Conservation (phyloP, 2,113 vertebrate genomes). For the Thalassoma bifasciatum region DNA sequence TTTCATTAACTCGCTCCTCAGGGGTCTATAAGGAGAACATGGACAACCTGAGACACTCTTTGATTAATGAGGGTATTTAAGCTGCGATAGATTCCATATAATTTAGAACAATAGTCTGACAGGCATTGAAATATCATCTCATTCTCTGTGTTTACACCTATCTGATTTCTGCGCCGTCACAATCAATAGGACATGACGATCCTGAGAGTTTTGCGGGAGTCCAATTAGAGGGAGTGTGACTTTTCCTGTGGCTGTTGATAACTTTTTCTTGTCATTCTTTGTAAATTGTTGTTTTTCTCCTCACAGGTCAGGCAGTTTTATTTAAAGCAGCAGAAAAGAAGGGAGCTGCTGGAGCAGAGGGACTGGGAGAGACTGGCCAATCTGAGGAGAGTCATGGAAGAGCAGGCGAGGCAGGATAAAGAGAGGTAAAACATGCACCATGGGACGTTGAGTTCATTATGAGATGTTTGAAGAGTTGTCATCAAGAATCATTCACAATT, state of each 20-base stretch:
- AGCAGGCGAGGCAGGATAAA: slow-evolving; percentile 88
- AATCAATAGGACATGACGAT: slow-evolving; percentile 76
- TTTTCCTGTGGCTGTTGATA: slow-evolving; percentile 22
- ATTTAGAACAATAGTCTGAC: slow-evolving; percentile 56
- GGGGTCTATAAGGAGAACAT: slow-evolving; percentile 51
- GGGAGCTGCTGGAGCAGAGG: slow-evolving; percentile 84
- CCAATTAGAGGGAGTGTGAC: slow-evolving; percentile 20
- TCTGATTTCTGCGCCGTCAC: slow-evolving; percentile 63
- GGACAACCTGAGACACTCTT: slow-evolving; percentile 55
- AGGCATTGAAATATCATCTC: slow-evolving; percentile 78
- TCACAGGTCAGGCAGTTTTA: slow-evolving; percentile 88
- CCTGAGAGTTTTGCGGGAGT: slow-evolving; percentile 34
- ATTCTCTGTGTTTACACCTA: slow-evolving; percentile 72
- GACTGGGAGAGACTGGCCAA: slow-evolving; percentile 84
- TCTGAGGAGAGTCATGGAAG: slow-evolving; percentile 87
- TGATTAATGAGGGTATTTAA: slow-evolving; percentile 82
- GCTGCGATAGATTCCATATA: slow-evolving; percentile 73
- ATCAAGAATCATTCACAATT: not conserved
- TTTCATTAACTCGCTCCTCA: slow-evolving; percentile 79
- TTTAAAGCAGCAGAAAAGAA: slow-evolving; percentile 85
- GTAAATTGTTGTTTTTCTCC: slow-evolving; percentile 31
- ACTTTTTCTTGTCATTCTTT: slow-evolving; percentile 50
- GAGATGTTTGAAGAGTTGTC: not conserved
- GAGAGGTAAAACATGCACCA: slow-evolving; percentile 84
- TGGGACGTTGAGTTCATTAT: slow-evolving; percentile 26